Evolutionary conservation across 1,140 invertebrate species (phyloP).

Genomic region (Myzus persicae): DNA sequence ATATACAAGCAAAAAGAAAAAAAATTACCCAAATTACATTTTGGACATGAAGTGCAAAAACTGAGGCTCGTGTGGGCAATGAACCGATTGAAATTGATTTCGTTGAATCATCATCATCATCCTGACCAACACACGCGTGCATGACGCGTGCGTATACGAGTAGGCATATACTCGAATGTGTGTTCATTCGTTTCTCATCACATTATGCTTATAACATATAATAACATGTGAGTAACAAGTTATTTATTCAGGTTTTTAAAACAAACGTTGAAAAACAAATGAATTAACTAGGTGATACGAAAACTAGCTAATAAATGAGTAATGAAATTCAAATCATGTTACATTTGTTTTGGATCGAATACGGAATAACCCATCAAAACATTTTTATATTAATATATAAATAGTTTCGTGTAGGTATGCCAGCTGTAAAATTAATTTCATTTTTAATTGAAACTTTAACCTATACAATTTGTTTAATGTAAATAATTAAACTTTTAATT

Average conservation of each 20-base stretch:
- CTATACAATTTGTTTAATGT: neutral
- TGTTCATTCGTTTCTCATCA: neutral
- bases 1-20: neutral
- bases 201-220: neutral
- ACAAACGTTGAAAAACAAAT: neutral
- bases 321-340: neutral
- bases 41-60: slow-evolving; percentile 21
- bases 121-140: neutral
- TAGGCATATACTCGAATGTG: neutral
- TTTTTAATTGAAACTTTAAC: neutral
- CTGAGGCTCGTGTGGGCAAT: neutral
- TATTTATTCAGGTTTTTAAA: neutral
- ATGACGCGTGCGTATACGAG: neutral
- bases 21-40: slow-evolving; percentile 42
- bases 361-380: neutral
- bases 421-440: neutral
- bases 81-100: neutral
- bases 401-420: neutral
- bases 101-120: slow-evolving; percentile 17
- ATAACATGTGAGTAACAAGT: neutral
- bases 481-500: neutral
- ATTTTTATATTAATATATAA: neutral
- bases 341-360: neutral
- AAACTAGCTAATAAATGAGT: neutral
- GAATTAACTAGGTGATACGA: neutral